Evolutionary conservation across 2,113 vertebrate genomes (phyloP).

Genomic region (Fukomys damarensis): DNA sequence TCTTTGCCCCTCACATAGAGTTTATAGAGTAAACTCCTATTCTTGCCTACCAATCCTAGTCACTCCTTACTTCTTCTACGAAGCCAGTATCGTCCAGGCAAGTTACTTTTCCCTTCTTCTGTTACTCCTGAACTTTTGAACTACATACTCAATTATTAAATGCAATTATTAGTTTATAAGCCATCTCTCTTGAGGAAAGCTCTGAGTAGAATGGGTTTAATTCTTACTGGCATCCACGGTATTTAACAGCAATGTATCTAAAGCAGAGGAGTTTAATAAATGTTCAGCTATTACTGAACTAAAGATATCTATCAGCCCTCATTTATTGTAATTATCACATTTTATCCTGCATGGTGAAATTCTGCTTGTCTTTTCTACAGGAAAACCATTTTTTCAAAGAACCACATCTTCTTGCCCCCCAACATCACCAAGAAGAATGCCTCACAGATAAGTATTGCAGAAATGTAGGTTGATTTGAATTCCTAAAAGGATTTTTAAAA

Average conservation of each 20-base stretch:
- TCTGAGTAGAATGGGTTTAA: neutral
- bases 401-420: neutral
- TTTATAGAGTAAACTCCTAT: neutral
- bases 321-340: neutral
- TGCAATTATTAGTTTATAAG: neutral
- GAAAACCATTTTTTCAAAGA: slow-evolving; percentile 8
- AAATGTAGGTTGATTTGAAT: neutral
- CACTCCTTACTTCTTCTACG: neutral
- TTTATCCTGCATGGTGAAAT: neutral
- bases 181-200: neutral
- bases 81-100: neutral
- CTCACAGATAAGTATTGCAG: neutral
- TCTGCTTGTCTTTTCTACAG: neutral
- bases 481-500: neutral
- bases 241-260: neutral
- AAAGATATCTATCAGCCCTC: neutral
- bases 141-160: neutral
- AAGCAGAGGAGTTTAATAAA: slow-evolving; percentile 4
- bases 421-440: neutral
- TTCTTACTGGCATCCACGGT: neutral
- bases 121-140: neutral
- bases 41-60: neutral
- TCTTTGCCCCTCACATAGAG: neutral
- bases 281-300: neutral
- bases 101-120: neutral